These are phyloP conservation scores for Nixonia krombeini DNA, from an alignment of 1,140 invertebrate species.

Conservation along the genomic window DNA sequence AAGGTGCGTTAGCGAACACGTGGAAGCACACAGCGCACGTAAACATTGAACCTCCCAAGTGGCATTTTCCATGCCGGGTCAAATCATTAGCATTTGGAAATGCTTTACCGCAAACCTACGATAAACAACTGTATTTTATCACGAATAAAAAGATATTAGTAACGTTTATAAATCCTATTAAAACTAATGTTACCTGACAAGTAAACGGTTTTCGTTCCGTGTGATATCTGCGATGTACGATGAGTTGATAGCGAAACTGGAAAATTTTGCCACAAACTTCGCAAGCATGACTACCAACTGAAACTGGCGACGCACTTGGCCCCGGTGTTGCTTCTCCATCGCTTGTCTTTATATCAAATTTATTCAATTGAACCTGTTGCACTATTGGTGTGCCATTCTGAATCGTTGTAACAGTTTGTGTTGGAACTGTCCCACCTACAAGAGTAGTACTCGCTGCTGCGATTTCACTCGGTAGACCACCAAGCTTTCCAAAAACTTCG, in stretches of 20 bases:
- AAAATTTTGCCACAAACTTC: constrained; percentile 89
- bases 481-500: constrained; percentile 85
- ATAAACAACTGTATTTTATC: neutral
- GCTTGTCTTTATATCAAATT: constrained; percentile 72
- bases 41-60: constrained; percentile 82
- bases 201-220: constrained; percentile 88
- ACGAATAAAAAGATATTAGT: too few species aligned
- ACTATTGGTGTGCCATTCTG: constrained; percentile 67
- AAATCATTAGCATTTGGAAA: constrained; percentile 83
- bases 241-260: constrained; percentile 87
- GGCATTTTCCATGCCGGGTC: constrained; percentile 85
- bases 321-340: constrained; percentile 71
- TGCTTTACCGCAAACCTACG: constrained; percentile 81
- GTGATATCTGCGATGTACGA: constrained; percentile 87
- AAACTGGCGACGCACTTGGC: constrained; percentile 70
- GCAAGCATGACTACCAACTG: constrained; percentile 80
- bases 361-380: constrained; percentile 73
- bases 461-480: constrained; percentile 74
- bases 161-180: too few species aligned
- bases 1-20: constrained; percentile 80
- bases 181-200: constrained; percentile 75
- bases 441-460: constrained; percentile 66
- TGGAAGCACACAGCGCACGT: constrained; percentile 82
- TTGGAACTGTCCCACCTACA: constrained; percentile 70
- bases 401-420: constrained; percentile 69